A percentile compares a stretch with the other conserved stretches of the same genome.
Evolutionary conservation across 30 jellyfish, hydroid and myxozoan species (phyloP).

Genomic region (Aurelia coerulea): DNA sequence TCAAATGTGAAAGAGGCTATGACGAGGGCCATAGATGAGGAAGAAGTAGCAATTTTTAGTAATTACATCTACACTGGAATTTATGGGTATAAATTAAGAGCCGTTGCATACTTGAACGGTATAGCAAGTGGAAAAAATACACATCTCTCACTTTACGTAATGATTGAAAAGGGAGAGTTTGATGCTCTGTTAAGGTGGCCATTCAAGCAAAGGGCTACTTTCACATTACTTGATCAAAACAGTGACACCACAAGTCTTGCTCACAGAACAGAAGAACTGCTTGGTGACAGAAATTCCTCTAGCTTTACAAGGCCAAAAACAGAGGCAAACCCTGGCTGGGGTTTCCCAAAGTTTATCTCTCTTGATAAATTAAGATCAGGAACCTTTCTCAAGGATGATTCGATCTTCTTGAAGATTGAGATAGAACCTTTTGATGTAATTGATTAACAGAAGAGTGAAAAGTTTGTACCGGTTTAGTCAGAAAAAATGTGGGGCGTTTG

Average conservation of each 20-base stretch:
- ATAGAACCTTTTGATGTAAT: constrained; percentile 59
- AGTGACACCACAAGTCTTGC: not conserved
- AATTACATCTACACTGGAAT: constrained; percentile 75
- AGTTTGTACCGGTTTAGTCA: no score
- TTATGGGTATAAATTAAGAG: constrained; percentile 79
- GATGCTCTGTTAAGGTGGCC: constrained; percentile 86
- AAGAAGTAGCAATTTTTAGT: constrained; percentile 56
- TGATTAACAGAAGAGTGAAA: not conserved
- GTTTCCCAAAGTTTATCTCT: constrained; percentile 78
- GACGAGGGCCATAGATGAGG: constrained; percentile 46
- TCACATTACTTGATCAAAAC: constrained; percentile 60
- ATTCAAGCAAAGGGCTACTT: constrained; percentile 65
- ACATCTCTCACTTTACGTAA: constrained; percentile 65
- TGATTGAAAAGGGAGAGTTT: constrained; percentile 65
- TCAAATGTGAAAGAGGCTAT: constrained; percentile 36
- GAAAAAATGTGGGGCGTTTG: no score
- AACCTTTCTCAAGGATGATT: constrained; percentile 56
- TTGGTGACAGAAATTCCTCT: constrained; percentile 73
- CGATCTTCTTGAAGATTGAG: constrained; percentile 61
- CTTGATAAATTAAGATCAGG: constrained; percentile 68
- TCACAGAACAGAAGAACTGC: constrained; percentile 57
- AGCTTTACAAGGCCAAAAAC: constrained; percentile 67
- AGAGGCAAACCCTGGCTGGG: constrained; percentile 93
- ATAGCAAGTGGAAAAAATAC: constrained; percentile 79
- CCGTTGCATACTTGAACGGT: constrained; percentile 73